These are phyloP conservation scores for Apodemus sylvaticus DNA, from an alignment of 2,113 vertebrate species.

Conservation along the genomic window DNA sequence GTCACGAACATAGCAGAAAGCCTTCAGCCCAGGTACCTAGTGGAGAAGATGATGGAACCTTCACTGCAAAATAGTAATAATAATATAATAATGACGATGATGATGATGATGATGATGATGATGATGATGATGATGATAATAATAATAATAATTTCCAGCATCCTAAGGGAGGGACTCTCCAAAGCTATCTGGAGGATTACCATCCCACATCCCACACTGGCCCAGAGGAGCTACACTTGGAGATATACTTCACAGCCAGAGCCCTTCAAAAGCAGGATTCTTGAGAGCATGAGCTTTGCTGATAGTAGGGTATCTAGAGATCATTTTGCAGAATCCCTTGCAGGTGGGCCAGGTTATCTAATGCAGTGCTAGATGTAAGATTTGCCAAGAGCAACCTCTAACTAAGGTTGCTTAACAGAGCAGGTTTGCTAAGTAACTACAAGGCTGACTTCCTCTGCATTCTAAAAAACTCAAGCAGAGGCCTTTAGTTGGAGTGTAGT, in stretches of 20 bases:
- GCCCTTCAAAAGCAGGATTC: not conserved
- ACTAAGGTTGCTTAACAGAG: accelerated
- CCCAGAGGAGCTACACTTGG: not conserved
- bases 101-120: no score
- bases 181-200: not conserved
- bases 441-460: not conserved
- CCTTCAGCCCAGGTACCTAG: not conserved
- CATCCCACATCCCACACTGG: not conserved
- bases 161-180: not conserved
- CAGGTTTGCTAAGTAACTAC: not conserved
- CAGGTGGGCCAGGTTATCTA: not conserved
- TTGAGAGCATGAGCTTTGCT: not conserved
- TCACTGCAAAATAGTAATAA: no score
- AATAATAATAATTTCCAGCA: not conserved
- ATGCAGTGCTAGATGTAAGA: not conserved
- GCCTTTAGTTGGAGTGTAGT: accelerated
- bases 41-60: not conserved
- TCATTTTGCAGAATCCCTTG: not conserved
- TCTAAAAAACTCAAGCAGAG: accelerated
- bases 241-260: not conserved
- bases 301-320: not conserved
- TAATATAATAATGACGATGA: no score
- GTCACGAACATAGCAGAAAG: no score
- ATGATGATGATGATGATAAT: no score
- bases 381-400: slow-evolving; percentile 60